Base-by-base conservation (phyloP, 1,140 invertebrate genomes). In the Drosophila suzukii region DNA sequence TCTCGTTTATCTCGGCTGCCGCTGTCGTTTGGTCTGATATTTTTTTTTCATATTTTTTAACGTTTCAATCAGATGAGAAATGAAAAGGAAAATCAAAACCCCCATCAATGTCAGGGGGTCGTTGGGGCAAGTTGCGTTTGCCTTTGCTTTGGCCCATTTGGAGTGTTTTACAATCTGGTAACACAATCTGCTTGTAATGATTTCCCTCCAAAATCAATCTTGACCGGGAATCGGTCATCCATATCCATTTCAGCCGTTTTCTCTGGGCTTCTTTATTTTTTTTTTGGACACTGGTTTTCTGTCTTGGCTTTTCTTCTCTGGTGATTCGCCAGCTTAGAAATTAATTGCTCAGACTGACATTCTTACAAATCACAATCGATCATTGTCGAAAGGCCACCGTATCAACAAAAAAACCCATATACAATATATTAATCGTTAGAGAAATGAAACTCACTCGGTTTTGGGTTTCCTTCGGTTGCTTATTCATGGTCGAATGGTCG, bases 1-100 rank as follows among this genome's bases (percentile, higher is more conserved):
- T 82, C 41, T 60, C 62, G 38, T 34, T 79, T 39, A 46, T 50
- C 51, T 62, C 6, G 46, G 12, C 34, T 17, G 41, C 34, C 17
- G 41, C 38, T 44, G 54, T 41, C 12, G 50, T 62, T 32, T 41
- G 41, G 4, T 41, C 58, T 44, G 55, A 15, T 54, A 46, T 62
- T 72, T 88, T 88, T 72, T 88, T 88, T 70, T 82, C 4, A 54
- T 50, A 55, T 62, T 75, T 86, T 86, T 70, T 88, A 66, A 84
- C 82, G 83, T 88, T 88, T 86, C 83, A 88, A 86, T 86, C 83
- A 86, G 27, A 83, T 79, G 83, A 86, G 68, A 79, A 86, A 86
- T 88, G 71, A 82, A 86, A 82, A 86, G 73, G 62, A 82, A 86
- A 82, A 88, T 73, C 79, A 66, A 88, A 86, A 88, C 83, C 83